These are phyloP conservation scores for Acromyrmex heyeri DNA, from an alignment of 1,140 invertebrate species.

Conservation along the genomic window DNA sequence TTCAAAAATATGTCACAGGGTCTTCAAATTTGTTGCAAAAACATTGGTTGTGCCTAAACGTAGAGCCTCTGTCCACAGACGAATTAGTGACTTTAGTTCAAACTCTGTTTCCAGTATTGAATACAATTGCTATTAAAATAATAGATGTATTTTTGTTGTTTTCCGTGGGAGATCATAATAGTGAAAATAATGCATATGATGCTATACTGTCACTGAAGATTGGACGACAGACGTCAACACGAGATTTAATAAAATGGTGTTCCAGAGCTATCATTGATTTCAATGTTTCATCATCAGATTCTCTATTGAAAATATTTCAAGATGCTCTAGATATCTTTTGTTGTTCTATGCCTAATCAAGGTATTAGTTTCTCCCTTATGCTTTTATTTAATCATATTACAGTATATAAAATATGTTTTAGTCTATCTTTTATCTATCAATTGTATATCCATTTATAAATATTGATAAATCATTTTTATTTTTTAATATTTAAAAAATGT, in stretches of 20 bases:
- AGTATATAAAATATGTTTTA: constrained; percentile 35
- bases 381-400: not conserved
- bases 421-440: not conserved
- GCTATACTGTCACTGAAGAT: constrained; percentile 84
- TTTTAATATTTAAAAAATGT: constrained; percentile 34
- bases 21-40: constrained; percentile 91
- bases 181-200: constrained; percentile 71
- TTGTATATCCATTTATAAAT: not conserved
- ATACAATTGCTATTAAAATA: constrained; percentile 92
- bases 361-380: constrained; percentile 65
- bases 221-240: constrained; percentile 91
- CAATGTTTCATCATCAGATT: constrained; percentile 91
- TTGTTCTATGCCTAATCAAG: constrained; percentile 89
- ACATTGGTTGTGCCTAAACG: constrained; percentile 93
- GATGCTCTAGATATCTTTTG: constrained; percentile 97
- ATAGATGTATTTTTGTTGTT: constrained; percentile 95
- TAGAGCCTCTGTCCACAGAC: constrained; percentile 91
- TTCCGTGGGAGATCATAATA: constrained; percentile 89
- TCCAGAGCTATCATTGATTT: constrained; percentile 92
- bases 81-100: constrained; percentile 92
- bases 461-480: not conserved
- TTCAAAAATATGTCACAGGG: constrained; percentile 89
- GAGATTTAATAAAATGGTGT: constrained; percentile 98
- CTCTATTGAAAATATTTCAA: constrained; percentile 93
- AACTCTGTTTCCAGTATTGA: constrained; percentile 90